phyloP scores from a whole-genome alignment of 2,113 vertebrate species.

The Cyprinodon brontotheroides region DNA sequence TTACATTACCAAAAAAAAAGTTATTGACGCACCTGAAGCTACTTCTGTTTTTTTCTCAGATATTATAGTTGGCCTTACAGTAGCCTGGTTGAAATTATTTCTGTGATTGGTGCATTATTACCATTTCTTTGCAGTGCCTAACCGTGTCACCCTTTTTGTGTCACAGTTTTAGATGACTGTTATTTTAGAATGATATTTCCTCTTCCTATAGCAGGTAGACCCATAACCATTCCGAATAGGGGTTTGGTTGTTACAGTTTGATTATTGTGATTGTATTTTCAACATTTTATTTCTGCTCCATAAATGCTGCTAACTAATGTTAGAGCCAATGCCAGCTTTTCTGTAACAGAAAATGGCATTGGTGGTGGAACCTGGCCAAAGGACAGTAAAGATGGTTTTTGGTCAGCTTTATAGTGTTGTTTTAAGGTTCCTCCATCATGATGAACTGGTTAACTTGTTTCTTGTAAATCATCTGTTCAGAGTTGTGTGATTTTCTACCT shows the following conservation, averaged over 20 bases:
- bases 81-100: conserved; percentile 58
- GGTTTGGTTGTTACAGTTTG: conserved; percentile 25
- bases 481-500: conserved; percentile 21
- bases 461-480: conserved; percentile 2
- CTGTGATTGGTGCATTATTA: conserved; percentile 54
- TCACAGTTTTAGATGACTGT: conserved; percentile 48
- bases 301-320: conserved; percentile 62
- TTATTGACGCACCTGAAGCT: conserved; percentile 44
- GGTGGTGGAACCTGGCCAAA: conserved; percentile 28
- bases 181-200: conserved; percentile 36
- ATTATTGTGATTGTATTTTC: conserved; percentile 21
- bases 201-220: conserved; percentile 16
- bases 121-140: conserved; percentile 74
- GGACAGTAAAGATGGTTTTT: not conserved
- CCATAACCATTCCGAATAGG: conserved; percentile 33
- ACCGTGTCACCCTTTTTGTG: conserved; percentile 49
- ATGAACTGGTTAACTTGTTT: conserved; percentile 4
- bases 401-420: conserved; percentile 15
- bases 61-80: conserved; percentile 39
- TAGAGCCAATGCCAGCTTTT: conserved; percentile 36
- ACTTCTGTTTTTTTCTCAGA: conserved; percentile 20
- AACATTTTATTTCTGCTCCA: conserved; percentile 24
- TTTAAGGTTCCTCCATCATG: conserved; percentile 35
- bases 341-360: conserved; percentile 9
- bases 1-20: conserved; percentile 21